Evolutionary conservation across 2,113 vertebrate genomes (phyloP).

Genomic region (Notothenia rossii): DNA sequence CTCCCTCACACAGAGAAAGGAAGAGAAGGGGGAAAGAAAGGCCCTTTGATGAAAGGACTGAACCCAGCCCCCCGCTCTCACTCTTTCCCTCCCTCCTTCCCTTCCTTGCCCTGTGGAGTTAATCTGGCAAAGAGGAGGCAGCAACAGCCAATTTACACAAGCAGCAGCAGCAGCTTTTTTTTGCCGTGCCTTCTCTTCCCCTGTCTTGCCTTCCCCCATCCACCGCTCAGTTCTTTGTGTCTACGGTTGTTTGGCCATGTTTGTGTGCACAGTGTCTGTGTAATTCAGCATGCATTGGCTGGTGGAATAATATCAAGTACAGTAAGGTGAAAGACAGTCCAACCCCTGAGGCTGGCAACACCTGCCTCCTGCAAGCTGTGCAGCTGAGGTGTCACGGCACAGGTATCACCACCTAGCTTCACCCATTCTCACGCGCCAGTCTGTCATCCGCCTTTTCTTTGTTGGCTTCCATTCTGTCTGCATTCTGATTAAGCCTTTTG

Average conservation of each 20-base stretch:
- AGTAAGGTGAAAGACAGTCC: slow-evolving; percentile 61
- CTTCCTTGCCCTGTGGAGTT: slow-evolving; percentile 80
- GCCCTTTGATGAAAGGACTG: slow-evolving; percentile 77
- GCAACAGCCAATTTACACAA: slow-evolving; percentile 79
- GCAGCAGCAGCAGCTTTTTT: slow-evolving; percentile 48
- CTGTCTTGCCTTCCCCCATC: slow-evolving; percentile 43
- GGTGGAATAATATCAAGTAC: slow-evolving; percentile 71
- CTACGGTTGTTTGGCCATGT: slow-evolving; percentile 43
- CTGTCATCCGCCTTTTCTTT: slow-evolving; percentile 34
- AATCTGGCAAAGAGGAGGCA: slow-evolving; percentile 78
- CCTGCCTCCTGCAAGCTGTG: slow-evolving; percentile 61
- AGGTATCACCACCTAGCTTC: slow-evolving; percentile 51
- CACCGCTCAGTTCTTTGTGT: slow-evolving; percentile 66
- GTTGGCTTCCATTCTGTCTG: slow-evolving; percentile 20
- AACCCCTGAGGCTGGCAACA: slow-evolving; percentile 63
- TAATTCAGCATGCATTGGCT: slow-evolving; percentile 29
- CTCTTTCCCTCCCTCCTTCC: slow-evolving; percentile 57
- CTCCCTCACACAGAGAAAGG: slow-evolving; percentile 61
- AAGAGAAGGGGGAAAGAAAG: slow-evolving; percentile 54
- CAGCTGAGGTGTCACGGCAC: slow-evolving; percentile 40
- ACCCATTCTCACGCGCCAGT: slow-evolving; percentile 24
- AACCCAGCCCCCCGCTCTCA: slow-evolving; percentile 72
- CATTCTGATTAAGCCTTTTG: slow-evolving; percentile 11
- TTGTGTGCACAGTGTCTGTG: slow-evolving; percentile 32
- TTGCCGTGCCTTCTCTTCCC: slow-evolving; percentile 40